Conservation (phyloP, 1,140 invertebrate species). For the Anadara kagoshimensis region DNA sequence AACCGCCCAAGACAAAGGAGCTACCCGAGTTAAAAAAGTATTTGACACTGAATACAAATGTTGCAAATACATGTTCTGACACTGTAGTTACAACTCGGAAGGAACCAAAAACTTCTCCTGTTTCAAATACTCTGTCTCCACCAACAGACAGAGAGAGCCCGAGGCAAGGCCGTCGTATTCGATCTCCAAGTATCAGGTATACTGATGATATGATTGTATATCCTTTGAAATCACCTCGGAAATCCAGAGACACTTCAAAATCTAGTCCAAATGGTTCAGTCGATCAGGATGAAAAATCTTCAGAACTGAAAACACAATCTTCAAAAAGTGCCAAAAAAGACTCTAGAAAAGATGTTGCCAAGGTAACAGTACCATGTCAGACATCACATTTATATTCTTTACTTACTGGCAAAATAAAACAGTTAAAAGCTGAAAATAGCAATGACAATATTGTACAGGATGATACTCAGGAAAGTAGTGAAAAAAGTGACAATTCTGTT, state of each 20-base stretch:
- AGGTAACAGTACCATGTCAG: conserved; percentile 14
- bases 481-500: not conserved
- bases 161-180: conserved; percentile 25
- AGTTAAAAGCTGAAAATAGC: not conserved
- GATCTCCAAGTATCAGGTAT: conserved; percentile 39
- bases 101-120: not conserved
- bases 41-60: too few species aligned
- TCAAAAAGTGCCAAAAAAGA: not conserved
- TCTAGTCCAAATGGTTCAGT: not conserved
- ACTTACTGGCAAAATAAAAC: conserved; percentile 17
- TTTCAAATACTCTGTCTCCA: conserved; percentile 6
- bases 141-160: conserved; percentile 11
- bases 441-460: not conserved
- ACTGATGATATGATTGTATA: conserved; percentile 42
- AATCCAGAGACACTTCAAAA: conserved; percentile 12
- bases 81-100: not conserved
- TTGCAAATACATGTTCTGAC: too few species aligned
- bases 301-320: conserved; percentile 3
- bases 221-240: conserved; percentile 32
- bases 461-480: conserved; percentile 1
- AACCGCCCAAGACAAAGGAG: too few species aligned
- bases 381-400: conserved; percentile 41
- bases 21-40: too few species aligned
- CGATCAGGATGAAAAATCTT: conserved; percentile 12
- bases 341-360: not conserved